Base-by-base conservation (phyloP, 2,888 invertebrate species). In the Microplitis deprimator region DNA sequence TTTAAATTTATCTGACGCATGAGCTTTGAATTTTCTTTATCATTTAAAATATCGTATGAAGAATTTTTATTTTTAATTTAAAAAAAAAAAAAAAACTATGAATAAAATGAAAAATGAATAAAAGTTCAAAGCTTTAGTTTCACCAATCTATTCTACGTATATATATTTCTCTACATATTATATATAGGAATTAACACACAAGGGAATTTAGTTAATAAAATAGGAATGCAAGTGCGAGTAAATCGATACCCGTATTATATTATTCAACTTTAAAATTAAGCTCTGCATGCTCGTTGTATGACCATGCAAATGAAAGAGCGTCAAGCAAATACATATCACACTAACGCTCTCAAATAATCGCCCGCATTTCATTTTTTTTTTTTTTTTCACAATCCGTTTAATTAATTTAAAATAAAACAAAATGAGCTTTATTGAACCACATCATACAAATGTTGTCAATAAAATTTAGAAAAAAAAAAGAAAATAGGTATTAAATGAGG, bases 311-410 rank as follows among this genome's bases (percentile, higher is more conserved):
- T 81, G 77, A 81, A 81, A 82, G 71, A 79, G 74, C 81, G 81
- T 81, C 79, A 77, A 75, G 82, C 81, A 85, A 84, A 84, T 84
- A 81, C 80, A 84, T 84, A 81, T 80, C 79, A 75, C 65, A 29
- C 16, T 79, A 79, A 77, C 84, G 83, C 84, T 84, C 84, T 20
- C 60, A 16, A 6, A 65, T 65, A 40, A 29, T 65, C 39, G 40
- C 59, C 73, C 64, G 69, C 29, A 64, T 69, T 17, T 64, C n/a
- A 72, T 64, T 64, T 40, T 40, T 62, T 41, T 40, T 62, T 41
- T 40, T 62, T 40, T 41, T 40, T 72, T 64, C 40, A 13, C 41
- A 72, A 50, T 13, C 13, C 5, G 13, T 50, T 72, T 72, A 72
- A 72, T 62, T 62, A 64, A 72, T 40, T 40, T n/a, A 20, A 38